Evolutionary conservation across 2,888 invertebrate species (phyloP).

Genomic region (Lycophotia porphyrea): DNA sequence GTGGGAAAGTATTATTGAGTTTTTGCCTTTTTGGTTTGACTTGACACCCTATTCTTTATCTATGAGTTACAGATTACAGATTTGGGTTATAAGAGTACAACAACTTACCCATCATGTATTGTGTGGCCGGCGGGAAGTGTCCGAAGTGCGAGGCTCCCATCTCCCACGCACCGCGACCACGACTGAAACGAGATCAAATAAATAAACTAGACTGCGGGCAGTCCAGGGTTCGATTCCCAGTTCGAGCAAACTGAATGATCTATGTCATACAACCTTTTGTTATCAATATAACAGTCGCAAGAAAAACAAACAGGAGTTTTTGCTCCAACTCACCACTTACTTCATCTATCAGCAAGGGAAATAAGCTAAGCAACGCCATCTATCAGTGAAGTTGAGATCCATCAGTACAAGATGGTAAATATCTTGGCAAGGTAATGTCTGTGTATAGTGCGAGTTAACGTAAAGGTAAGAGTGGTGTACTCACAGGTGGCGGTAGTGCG

Average conservation of each 20-base stretch:
- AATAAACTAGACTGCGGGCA: background rate
- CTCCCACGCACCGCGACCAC: slow-evolving; percentile 88
- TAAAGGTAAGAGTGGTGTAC: slow-evolving; percentile 60
- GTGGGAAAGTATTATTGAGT: background rate
- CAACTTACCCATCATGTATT: slow-evolving; percentile 84
- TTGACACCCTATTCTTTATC: background rate
- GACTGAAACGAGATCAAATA: slow-evolving; percentile 68
- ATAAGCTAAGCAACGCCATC: background rate
- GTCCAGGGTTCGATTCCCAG: background rate
- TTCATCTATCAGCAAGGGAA: background rate
- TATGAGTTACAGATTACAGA: too few species aligned
- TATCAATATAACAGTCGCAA: background rate
- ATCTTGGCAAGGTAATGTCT: background rate
- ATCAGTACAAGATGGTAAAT: background rate
- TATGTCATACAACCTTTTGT: background rate
- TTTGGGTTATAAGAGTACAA: background rate
- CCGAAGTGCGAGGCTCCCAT: slow-evolving; percentile 85
- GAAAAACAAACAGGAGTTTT: background rate
- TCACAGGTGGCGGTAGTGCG: slow-evolving; percentile 85
- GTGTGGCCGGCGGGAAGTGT: slow-evolving; percentile 83
- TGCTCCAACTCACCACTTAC: background rate
- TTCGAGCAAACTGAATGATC: background rate
- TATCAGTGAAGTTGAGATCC: background rate
- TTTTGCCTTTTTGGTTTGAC: background rate
- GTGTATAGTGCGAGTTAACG: background rate